Evolutionary conservation across 1,140 invertebrate species (phyloP).

Genomic region (Meloidogyne chitwoodi): DNA sequence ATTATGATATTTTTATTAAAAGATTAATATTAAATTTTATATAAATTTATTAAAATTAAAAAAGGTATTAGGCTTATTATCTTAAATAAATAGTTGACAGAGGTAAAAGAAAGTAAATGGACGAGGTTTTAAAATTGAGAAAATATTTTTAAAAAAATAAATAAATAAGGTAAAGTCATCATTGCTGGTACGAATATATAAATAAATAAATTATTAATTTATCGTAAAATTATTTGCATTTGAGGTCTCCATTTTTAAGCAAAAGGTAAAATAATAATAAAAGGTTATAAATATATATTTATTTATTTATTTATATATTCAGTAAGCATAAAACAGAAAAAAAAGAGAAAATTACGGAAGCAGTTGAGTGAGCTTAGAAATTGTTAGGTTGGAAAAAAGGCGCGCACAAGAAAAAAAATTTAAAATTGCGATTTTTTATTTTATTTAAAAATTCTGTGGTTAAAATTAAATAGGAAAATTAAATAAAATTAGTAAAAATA

Average conservation of each 20-base stretch:
- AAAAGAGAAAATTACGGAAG: neutral
- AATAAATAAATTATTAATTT: neutral
- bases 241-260: neutral
- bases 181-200: neutral
- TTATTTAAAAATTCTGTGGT: neutral
- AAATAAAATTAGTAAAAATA: too few relatives aligned
- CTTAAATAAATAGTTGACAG: too few relatives aligned
- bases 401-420: neutral
- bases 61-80: too few relatives aligned
- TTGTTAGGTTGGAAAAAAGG: neutral
- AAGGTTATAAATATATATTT: neutral
- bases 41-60: too few relatives aligned
- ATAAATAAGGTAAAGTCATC: too few relatives aligned
- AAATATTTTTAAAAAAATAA: neutral
- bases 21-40: too few relatives aligned
- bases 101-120: too few relatives aligned
- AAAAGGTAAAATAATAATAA: neutral
- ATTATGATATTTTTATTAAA: too few relatives aligned
- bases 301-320: neutral
- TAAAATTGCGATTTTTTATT: neutral
- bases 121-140: too few relatives aligned
- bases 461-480: too few relatives aligned
- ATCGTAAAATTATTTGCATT: neutral
- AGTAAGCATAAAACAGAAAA: neutral
- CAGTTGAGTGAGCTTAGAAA: neutral